Conservation (phyloP, 2,113 vertebrate genomes). For the Sturnus vulgaris region DNA sequence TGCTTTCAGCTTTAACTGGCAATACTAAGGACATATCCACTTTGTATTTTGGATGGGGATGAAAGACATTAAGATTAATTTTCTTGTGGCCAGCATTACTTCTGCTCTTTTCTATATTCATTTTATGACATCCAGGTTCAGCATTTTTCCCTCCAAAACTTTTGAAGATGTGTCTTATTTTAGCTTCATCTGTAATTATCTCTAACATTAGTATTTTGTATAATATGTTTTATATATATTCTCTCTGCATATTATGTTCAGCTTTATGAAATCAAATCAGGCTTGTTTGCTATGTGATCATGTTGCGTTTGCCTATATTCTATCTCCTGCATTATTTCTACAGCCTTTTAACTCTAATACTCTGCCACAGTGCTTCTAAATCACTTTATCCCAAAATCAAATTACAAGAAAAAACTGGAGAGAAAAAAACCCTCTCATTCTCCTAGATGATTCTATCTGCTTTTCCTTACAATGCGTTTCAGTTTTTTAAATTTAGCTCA, state of each 20-base stretch:
- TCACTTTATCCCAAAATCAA: constrained; percentile 40
- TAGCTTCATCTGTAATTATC: neutral
- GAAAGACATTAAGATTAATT: neutral
- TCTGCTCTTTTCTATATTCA: neutral
- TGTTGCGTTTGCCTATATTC: neutral
- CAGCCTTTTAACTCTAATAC: constrained; percentile 14
- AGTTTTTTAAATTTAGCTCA: neutral
- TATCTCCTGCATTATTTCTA: neutral
- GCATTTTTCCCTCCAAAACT: neutral
- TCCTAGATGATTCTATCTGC: neutral
- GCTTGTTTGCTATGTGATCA: neutral
- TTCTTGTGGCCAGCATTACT: neutral
- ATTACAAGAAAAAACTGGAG: neutral
- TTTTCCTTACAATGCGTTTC: neutral
- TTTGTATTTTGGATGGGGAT: neutral
- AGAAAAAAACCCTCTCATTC: neutral
- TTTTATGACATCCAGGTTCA: neutral
- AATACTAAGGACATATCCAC: neutral
- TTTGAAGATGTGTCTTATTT: neutral
- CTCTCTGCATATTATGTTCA: neutral
- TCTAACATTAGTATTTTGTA: neutral
- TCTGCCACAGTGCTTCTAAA: constrained; percentile 5
- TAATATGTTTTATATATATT: neutral
- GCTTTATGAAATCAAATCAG: constrained; percentile 24
- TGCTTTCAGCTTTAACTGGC: neutral